phyloP scores from a whole-genome alignment of 2,113 vertebrate species.

The Argyrosomus japonicus region DNA sequence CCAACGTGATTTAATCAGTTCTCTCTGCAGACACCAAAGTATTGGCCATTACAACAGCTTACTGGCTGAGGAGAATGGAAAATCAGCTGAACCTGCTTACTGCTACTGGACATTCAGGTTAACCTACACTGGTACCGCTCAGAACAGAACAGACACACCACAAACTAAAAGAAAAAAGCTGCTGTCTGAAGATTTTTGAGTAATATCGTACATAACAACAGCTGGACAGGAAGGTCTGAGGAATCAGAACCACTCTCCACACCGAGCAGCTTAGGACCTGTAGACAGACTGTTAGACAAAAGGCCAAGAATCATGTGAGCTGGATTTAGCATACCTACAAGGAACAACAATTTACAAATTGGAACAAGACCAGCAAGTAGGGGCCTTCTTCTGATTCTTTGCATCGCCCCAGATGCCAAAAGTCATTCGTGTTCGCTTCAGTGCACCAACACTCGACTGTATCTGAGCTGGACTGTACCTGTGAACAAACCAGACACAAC shows the following conservation, averaged over 20 bases:
- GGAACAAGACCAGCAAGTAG: background rate
- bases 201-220: slow-evolving; percentile 16
- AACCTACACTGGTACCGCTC: background rate
- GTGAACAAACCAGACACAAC: background rate
- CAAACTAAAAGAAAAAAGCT: background rate
- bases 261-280: slow-evolving; percentile 54
- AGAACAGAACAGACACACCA: background rate
- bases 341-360: slow-evolving; percentile 38
- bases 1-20: slow-evolving; percentile 17
- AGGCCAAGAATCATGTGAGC: slow-evolving; percentile 68
- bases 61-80: background rate
- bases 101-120: background rate
- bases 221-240: slow-evolving; percentile 24
- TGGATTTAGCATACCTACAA: slow-evolving; percentile 68
- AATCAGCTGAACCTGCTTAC: slow-evolving; percentile 21
- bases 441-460: slow-evolving; percentile 10
- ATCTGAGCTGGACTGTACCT: background rate
- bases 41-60: background rate
- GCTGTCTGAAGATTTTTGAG: background rate
- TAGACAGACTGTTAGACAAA: slow-evolving; percentile 45
- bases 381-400: slow-evolving; percentile 27
- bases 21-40: background rate
- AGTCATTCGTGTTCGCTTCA: slow-evolving; percentile 43
- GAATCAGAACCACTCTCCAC: slow-evolving; percentile 39
- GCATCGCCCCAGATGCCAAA: slow-evolving; percentile 34